A percentile compares a stretch with the other conserved stretches of the same genome.
These are phyloP conservation scores for Geothlypis trichas DNA, from an alignment of 2,113 vertebrate genomes.

Conservation along the genomic window DNA sequence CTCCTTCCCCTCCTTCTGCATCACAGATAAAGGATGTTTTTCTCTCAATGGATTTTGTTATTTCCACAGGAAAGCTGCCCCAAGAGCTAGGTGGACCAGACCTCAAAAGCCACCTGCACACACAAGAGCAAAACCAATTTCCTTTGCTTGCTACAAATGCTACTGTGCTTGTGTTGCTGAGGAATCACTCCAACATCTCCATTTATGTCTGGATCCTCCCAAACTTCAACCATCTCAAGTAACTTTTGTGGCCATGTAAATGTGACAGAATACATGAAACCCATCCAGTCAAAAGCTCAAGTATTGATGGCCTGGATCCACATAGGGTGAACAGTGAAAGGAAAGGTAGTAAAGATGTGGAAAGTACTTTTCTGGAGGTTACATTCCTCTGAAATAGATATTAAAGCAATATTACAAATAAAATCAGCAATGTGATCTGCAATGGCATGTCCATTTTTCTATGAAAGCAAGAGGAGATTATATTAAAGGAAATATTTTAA, in stretches of 20 bases:
- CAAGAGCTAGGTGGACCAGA: neutral
- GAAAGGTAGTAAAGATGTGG: conserved; percentile 10
- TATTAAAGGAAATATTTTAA: conserved; percentile 54
- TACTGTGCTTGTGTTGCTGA: neutral
- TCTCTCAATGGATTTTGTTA: neutral
- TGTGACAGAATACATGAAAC: neutral
- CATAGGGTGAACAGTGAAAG: neutral
- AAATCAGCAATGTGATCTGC: conserved; percentile 38
- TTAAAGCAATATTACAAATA: conserved; percentile 58
- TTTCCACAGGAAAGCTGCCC: neutral
- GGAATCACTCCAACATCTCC: neutral
- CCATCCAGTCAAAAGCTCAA: neutral
- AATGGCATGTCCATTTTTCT: neutral
- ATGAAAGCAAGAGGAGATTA: conserved; percentile 18
- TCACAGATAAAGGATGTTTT: neutral
- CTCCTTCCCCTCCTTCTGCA: neutral
- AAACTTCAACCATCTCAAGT: neutral
- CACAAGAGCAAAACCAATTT: neutral
- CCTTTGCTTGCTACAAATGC: neutral
- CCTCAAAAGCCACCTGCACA: neutral
- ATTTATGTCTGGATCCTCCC: neutral
- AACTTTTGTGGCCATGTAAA: neutral
- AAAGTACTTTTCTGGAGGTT: conserved; percentile 47
- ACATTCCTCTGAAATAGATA: conserved; percentile 50
- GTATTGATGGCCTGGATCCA: conserved; percentile 25